Percentiles rank a stretch among this genome's conserved stretches.
Conservation (phyloP, 2,797 vertebrate genomes). For the Botia almorhae region DNA sequence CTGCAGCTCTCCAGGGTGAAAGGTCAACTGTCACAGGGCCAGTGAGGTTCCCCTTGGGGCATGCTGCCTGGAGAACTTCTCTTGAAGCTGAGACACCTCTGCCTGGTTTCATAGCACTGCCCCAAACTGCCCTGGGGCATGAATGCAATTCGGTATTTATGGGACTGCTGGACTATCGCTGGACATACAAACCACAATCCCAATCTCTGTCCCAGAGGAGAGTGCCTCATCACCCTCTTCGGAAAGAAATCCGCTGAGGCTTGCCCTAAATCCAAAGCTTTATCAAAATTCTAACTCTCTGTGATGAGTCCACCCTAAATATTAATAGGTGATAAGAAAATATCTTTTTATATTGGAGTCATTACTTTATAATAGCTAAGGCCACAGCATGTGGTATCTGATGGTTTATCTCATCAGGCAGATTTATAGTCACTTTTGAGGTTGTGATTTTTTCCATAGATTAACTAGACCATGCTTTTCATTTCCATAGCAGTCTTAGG, state of each 20-base stretch:
- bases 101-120: constrained; percentile 77
- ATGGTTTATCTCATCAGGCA: constrained; percentile 8
- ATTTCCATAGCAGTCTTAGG: constrained; percentile 61
- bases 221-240: constrained; percentile 29
- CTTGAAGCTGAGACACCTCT: constrained; percentile 73
- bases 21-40: constrained; percentile 78
- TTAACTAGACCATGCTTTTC: background rate
- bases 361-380: constrained; percentile 47
- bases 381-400: constrained; percentile 21
- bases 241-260: constrained; percentile 44
- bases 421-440: background rate
- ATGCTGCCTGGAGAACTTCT: constrained; percentile 70
- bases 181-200: constrained; percentile 60
- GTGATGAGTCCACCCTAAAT: constrained; percentile 44
- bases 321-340: constrained; percentile 40
- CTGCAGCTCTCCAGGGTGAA: constrained; percentile 59
- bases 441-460: background rate
- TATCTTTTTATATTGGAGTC: constrained; percentile 12
- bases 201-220: constrained; percentile 50
- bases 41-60: constrained; percentile 68
- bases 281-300: constrained; percentile 43
- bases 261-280: constrained; percentile 37
- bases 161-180: constrained; percentile 60
- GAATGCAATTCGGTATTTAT: constrained; percentile 79
- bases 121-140: constrained; percentile 78